A percentile compares a stretch with the other conserved stretches of the same genome.
phyloP scores from a whole-genome alignment of 53 echinoderm and acorn worm genomes.

The Holothuria leucospilota region DNA sequence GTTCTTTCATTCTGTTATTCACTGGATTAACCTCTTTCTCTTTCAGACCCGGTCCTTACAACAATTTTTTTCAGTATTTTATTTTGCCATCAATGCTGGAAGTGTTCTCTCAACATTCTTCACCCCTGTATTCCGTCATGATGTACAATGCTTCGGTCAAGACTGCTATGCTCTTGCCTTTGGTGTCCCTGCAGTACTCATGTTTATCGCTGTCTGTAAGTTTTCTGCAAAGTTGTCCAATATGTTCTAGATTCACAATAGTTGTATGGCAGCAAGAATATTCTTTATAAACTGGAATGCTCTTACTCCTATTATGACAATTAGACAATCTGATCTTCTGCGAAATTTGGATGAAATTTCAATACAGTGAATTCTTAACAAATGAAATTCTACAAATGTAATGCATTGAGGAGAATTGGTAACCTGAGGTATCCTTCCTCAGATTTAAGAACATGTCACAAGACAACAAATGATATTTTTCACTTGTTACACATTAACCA shows the following conservation, averaged over 20 bases:
- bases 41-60: slow-evolving; percentile 69
- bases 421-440: no score
- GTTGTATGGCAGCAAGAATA: neutral
- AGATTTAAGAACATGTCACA: no score
- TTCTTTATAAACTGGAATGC: no score
- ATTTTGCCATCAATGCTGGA: slow-evolving; percentile 94
- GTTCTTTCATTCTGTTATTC: neutral
- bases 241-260: neutral
- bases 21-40: neutral
- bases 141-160: slow-evolving; percentile 92
- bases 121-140: slow-evolving; percentile 90
- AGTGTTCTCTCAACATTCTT: slow-evolving; percentile 91
- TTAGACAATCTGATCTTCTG: no score
- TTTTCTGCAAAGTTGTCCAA: neutral
- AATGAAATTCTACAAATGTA: no score
- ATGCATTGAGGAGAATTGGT: no score
- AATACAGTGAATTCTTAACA: no score
- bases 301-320: no score
- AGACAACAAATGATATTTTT: no score
- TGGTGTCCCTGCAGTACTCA: slow-evolving; percentile 91
- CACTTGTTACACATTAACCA: no score
- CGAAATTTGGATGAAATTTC: no score
- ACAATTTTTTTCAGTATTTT: slow-evolving; percentile 96
- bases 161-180: slow-evolving; percentile 97
- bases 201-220: slow-evolving; percentile 87